A percentile compares a stretch with the other conserved stretches of the same genome.
Evolutionary conservation across 2,888 invertebrate species (phyloP).

Genomic region (Torymus aiolomorphi): DNA sequence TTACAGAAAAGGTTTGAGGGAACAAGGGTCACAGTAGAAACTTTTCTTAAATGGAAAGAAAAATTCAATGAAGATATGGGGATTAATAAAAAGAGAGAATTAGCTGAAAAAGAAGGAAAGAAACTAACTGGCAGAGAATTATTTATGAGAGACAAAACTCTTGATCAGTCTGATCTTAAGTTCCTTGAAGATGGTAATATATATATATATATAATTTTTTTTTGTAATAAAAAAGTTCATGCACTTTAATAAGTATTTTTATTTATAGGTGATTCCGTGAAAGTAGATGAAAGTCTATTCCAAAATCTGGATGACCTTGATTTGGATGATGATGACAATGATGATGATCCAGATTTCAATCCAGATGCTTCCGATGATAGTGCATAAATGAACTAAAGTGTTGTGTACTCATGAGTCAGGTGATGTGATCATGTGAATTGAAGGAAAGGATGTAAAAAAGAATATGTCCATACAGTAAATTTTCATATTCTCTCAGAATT

Average conservation of each 20-base stretch:
- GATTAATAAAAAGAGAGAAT: slow-evolving; percentile 83
- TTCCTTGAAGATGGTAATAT: slow-evolving; percentile 90
- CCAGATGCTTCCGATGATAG: slow-evolving; percentile 72
- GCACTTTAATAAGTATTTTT: not conserved
- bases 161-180: slow-evolving; percentile 97
- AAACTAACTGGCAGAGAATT: slow-evolving; percentile 95
- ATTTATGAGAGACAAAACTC: slow-evolving; percentile 93
- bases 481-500: slow-evolving; percentile 16
- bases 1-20: slow-evolving; percentile 94
- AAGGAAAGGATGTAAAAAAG: slow-evolving; percentile 25
- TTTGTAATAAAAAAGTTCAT: slow-evolving; percentile 21
- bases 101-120: slow-evolving; percentile 83
- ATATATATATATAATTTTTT: slow-evolving; percentile 42
- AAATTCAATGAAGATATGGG: slow-evolving; percentile 94
- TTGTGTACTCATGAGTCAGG: slow-evolving; percentile 28
- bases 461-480: slow-evolving; percentile 21
- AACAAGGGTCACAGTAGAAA: slow-evolving; percentile 95
- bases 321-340: slow-evolving; percentile 80
- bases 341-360: slow-evolving; percentile 80
- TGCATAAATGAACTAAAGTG: slow-evolving; percentile 62
- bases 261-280: slow-evolving; percentile 84
- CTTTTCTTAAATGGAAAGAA: slow-evolving; percentile 95
- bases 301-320: slow-evolving; percentile 92
- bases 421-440: slow-evolving; percentile 19
- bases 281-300: slow-evolving; percentile 95